These are phyloP conservation scores for Euura saliciscinereae DNA, from an alignment of 1,140 invertebrate genomes.

Conservation along the genomic window DNA sequence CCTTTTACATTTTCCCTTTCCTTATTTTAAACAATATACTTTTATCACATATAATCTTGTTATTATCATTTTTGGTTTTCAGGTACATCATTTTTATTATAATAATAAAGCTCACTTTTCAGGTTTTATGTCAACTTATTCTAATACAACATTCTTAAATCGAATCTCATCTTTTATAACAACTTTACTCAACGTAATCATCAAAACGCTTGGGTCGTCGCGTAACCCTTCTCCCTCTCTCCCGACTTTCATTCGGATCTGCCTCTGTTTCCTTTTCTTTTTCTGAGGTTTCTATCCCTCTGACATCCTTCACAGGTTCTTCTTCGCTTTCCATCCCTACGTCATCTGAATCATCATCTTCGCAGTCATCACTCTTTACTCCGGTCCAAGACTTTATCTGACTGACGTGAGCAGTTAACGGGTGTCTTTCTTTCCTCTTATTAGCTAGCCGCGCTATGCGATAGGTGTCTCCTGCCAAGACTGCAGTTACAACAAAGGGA, in stretches of 20 bases:
- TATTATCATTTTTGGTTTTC: not conserved
- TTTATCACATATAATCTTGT: not conserved
- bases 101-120: no score
- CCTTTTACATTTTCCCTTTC: not conserved
- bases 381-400: conserved; percentile 22
- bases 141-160: no score
- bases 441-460: conserved; percentile 9
- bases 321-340: no score
- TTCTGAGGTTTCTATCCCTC: not conserved
- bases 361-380: not conserved
- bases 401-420: conserved; percentile 20
- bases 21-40: no score
- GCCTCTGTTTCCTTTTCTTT: not conserved
- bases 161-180: no score
- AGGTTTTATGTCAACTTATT: not conserved
- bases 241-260: not conserved
- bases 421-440: not conserved
- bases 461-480: conserved; percentile 11
- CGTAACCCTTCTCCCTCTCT: not conserved
- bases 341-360: not conserved
- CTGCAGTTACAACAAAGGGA: conserved; percentile 12
- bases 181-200: no score
- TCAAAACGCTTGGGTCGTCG: not conserved
- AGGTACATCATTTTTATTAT: not conserved
- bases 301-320: no score